Percentiles rank a stretch among this genome's conserved stretches.
These are phyloP conservation scores for Haliclystus octoradiatus DNA, from an alignment of 30 jellyfish, hydroid and myxozoan genomes.

Conservation along the genomic window DNA sequence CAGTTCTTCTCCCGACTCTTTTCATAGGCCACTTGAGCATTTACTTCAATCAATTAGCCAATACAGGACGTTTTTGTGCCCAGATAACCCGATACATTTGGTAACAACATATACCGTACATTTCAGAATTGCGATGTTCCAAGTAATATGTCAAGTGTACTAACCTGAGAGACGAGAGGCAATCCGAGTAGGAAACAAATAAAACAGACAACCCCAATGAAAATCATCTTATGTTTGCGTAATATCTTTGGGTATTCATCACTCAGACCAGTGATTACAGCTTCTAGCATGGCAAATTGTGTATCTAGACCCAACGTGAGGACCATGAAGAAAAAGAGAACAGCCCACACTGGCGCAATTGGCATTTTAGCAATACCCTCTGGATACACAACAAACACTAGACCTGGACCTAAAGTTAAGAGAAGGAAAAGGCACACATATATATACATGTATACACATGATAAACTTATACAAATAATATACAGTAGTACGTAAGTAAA, in stretches of 20 bases:
- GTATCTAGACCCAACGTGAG: conserved; percentile 90
- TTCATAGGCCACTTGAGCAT: too few species aligned
- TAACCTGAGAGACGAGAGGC: conserved; percentile 93
- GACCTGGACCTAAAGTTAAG: conserved; percentile 75
- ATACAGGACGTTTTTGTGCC: too few species aligned
- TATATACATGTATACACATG: too few species aligned
- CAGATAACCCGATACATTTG: too few species aligned
- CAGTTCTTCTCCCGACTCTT: too few species aligned
- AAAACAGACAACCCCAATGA: conserved; percentile 57
- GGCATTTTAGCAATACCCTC: conserved; percentile 98
- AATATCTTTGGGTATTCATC: conserved; percentile 72
- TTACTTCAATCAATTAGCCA: too few species aligned
- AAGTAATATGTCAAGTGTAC: too few species aligned
- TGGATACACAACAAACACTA: conserved; percentile 87
- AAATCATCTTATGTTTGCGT: conserved; percentile 39
- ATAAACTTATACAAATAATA: too few species aligned
- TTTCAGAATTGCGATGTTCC: too few species aligned
- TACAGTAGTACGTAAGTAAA: too few species aligned
- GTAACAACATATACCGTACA: too few species aligned
- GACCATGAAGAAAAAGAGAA: conserved; percentile 82
- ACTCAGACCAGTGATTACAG: conserved; percentile 85
- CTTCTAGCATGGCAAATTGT: conserved; percentile 95
- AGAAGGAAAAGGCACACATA: too few species aligned
- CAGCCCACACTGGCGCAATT: conserved; percentile 84
- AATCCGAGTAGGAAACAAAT: conserved; percentile 70